Base-by-base conservation (phyloP, 2,888 invertebrate species). In the Chloroclysta siterata region DNA sequence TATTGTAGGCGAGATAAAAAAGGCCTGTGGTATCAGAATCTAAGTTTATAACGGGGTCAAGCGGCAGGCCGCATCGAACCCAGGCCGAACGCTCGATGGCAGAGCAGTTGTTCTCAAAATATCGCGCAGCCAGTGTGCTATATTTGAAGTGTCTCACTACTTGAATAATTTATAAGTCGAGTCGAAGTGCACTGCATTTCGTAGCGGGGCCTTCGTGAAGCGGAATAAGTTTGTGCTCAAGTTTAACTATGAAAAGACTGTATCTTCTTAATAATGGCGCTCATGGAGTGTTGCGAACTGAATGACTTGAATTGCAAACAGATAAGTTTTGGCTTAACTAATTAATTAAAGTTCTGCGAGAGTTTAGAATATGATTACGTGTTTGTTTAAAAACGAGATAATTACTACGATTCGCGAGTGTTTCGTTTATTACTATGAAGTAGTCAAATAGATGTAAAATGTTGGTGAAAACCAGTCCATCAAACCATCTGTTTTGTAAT, bases 151-250 rank as follows among this genome's bases (percentile, higher is more conserved):
- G 89, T 90, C 90, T 88, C 87, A 75, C 84, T 84, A 85, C 86
- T 87, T 92, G 91, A 93, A 93, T 93, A 89, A 91, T 90, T 90
- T 90, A 93, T 93, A 87, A 90, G 87, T 84, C 78, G 75, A 82
- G 83, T 86, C 84, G 71, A 78, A 87, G 84, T 84, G 87, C 86
- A 85, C 83, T 87, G 84, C 86, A 87, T 87, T 89, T 87, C 84
- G 83, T 76, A 79, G 82, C 82, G 81, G 81, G 83, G 83, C 84
- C 81, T 81, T 79, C 78, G 73, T 76, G 76, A 77, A 77, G 72
- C 71, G 72, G 75, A 75, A 79, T 79, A 83, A 80, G 77, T 85
- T 83, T 75, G 75, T 77, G 81, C 81, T 79, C 77, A 79, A 75
- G 66, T 74, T 65, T 72, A 75, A 77, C 74, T 77, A 69, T 69